These are phyloP conservation scores for Macropodus opercularis DNA, from an alignment of 2,797 vertebrate species.

Conservation along the genomic window DNA sequence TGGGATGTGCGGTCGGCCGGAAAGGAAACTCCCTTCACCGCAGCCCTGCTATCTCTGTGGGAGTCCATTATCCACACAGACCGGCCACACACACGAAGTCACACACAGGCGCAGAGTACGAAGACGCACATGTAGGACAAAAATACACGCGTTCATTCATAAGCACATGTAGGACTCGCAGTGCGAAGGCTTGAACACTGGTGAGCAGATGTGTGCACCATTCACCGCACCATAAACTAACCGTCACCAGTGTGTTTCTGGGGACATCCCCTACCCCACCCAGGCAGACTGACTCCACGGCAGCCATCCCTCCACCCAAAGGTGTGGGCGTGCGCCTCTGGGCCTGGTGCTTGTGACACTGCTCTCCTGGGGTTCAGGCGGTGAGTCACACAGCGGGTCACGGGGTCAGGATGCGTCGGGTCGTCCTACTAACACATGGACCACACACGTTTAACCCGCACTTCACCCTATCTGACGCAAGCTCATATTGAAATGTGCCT, in stretches of 20 bases:
- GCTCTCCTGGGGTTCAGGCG: constrained; percentile 15
- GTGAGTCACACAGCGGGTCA: constrained; percentile 52
- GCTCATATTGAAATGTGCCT: too few species aligned
- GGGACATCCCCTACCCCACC: constrained; percentile 54
- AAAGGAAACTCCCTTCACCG: constrained; percentile 73
- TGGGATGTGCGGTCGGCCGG: constrained; percentile 58
- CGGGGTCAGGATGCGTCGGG: constrained; percentile 38
- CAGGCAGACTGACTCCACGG: constrained; percentile 50
- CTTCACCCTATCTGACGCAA: too few species aligned
- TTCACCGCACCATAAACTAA: constrained; percentile 56
- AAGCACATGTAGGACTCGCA: constrained; percentile 13
- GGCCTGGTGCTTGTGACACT: background rate
- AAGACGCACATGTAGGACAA: too few species aligned
- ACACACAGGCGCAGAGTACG: too few species aligned
- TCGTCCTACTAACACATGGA: constrained; percentile 16
- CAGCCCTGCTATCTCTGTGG: constrained; percentile 72
- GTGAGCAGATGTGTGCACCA: constrained; percentile 59
- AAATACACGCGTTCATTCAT: constrained; percentile 25
- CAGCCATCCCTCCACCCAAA: constrained; percentile 41
- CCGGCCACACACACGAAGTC: constrained; percentile 58
- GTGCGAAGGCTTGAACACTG: constrained; percentile 28
- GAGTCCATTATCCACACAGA: constrained; percentile 69
- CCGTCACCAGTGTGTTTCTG: constrained; percentile 52
- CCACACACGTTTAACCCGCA: constrained; percentile 25
- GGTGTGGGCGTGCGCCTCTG: constrained; percentile 24